Base-by-base conservation (phyloP, 2,797 vertebrate species). In the Hippopotamyrus pictus region DNA sequence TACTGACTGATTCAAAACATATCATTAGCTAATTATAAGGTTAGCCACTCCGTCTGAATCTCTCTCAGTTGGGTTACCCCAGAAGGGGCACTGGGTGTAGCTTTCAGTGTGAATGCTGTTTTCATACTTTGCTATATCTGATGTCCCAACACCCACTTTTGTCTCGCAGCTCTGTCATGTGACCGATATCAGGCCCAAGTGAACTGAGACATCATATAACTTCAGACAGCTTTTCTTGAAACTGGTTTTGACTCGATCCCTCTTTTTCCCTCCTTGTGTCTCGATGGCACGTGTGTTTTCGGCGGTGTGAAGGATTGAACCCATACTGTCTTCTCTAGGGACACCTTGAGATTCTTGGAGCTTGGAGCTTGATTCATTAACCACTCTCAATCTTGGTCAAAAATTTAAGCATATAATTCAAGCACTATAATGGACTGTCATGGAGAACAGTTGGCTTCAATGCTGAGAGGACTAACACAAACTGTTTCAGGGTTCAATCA, bases 361-460 rank as follows among this genome's bases (percentile, higher is more conserved):
- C 82, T 87, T 87, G 86, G 91, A n/a, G n/a, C n/a, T n/a, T n/a
- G 62, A 88, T 91, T 92, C 89, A 87, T 90, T 88, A 92, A 90
- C 88, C 90, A 89, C 92, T 91, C 91, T 91, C 92, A 89, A 89
- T 91, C 93, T 92, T 92, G 92, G 93, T 95, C 91, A 95, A 95
- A 95, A 94, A 95, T 94, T 94, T 91, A 94, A 93, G 90, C 91
- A 89, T 91, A 87, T 89, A 91, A 93, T 92, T 92, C 88, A 85
- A 91, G 89, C 90, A 89, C 90, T 92, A 92, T 91, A 94, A 76
- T 76, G 69, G 69, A 76, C 33, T 92, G 89, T 92, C 89, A 90
- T 41, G 86, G 89, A 89, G 59, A 88, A 83, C 46, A 89, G 90
- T 86, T 88, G 88, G 88, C n/a, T 5, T 37, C 79, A 88, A 91